Percentiles rank a stretch among this genome's conserved stretches.
phyloP scores from a whole-genome alignment of 1,140 invertebrate genomes.

The Drosophila burlai region DNA sequence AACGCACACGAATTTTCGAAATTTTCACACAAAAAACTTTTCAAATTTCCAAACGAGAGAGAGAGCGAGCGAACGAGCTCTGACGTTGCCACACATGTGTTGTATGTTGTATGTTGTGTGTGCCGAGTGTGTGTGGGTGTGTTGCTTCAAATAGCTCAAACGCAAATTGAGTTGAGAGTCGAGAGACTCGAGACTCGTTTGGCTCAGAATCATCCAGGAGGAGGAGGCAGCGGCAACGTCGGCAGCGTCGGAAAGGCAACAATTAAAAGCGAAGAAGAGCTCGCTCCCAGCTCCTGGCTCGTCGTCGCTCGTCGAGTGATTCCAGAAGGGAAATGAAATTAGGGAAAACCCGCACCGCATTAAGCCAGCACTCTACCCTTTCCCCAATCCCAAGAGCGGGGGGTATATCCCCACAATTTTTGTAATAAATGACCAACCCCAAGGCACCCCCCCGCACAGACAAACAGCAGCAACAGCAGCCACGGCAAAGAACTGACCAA shows the following conservation, averaged over 20 bases:
- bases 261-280: conserved; percentile 67
- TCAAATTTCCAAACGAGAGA: conserved; percentile 64
- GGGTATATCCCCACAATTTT: conserved; percentile 19
- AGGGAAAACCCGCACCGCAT: conserved; percentile 19
- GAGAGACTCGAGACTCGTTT: conserved; percentile 11
- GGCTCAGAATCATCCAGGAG: conserved; percentile 54
- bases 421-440: conserved; percentile 45
- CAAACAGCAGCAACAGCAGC: background rate
- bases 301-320: background rate
- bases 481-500: conserved; percentile 11
- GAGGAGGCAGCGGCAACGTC: conserved; percentile 4
- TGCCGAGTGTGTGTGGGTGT: background rate
- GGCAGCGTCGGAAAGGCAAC: conserved; percentile 48
- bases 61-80: conserved; percentile 28
- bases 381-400: background rate
- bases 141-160: conserved; percentile 68
- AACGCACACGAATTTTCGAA: conserved; percentile 77
- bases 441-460: background rate
- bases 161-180: conserved; percentile 66
- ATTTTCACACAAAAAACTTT: conserved; percentile 83
- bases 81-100: conserved; percentile 23
- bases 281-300: background rate
- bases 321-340: conserved; percentile 24
- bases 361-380: conserved; percentile 1
- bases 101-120: background rate